Conservation (phyloP, 2,888 invertebrate species). For the Ellobium chinense region DNA sequence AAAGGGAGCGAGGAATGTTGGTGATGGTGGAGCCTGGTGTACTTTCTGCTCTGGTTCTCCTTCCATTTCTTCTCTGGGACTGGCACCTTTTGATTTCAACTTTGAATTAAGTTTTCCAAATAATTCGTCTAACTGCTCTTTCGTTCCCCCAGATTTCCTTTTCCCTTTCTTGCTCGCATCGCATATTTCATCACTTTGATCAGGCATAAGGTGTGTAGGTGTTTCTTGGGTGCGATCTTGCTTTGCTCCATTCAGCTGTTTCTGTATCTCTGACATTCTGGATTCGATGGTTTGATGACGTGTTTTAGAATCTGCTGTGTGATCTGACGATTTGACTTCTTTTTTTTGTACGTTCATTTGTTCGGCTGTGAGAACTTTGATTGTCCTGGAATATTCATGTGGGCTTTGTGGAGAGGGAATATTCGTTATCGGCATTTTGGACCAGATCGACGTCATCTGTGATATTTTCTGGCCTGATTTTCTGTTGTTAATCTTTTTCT, state of each 20-base stretch:
- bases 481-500: conserved; percentile 17
- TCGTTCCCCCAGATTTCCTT: neutral
- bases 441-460: conserved; percentile 32
- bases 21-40: neutral
- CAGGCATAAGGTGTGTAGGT: neutral
- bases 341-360: neutral
- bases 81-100: neutral
- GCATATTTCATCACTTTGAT: neutral
- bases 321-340: neutral
- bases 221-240: neutral
- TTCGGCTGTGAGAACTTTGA: neutral
- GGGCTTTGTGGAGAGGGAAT: neutral
- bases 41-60: neutral
- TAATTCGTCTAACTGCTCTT: conserved; percentile 28
- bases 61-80: neutral
- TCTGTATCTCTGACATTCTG: neutral
- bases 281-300: neutral
- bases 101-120: conserved; percentile 31
- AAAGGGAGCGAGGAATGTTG: conserved; percentile 20
- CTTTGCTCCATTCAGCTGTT: neutral
- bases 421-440: conserved; percentile 16
- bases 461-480: conserved; percentile 29
- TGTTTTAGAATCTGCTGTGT: neutral
- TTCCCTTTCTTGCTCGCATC: neutral
- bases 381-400: neutral